Base-by-base conservation (phyloP, 2,888 invertebrate species). In the Girardia tigrina region DNA sequence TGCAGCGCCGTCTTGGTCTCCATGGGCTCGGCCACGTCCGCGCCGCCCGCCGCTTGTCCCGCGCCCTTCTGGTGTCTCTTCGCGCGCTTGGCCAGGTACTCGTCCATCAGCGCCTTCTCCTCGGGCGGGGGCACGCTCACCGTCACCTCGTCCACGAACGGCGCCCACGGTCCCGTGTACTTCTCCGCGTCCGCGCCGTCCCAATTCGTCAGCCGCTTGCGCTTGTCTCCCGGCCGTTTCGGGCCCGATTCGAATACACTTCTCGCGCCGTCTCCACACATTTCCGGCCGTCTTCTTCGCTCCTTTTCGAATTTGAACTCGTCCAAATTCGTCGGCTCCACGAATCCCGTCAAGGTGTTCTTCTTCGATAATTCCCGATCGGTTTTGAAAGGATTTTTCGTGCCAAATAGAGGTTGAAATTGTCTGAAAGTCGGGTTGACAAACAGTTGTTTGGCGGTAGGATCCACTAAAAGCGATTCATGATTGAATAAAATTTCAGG, bases 271-370 rank as follows among this genome's bases (percentile, higher is more conserved):
- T 86, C 86, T 29, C 82, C 80, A 26, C 79, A 79, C 4, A 79
- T 78, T 42, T 76, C 79, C 2, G 75, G 81, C 69, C 80, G 78
- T 23, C 94, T 95, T 80, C 93, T 86, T 76, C 95, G 87, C 82
- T 97, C 94, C 83, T 91, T 92, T 84, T 97, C 97, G 87, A 97
- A 97, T 81, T 94, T 92, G 84, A 98, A 98, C 80, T 91, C 91
- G 85, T 91, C 95, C 73, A 98, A 89, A 83, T 95, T 92, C 0
- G 95, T 94, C 78, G 90, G 89, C 82, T 98, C 98, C 0, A 94
- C 91, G 85, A 88, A 94, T 0, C 98, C 98, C 0, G 95, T 90
- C 14, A 97, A 86, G 80, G 90, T 94, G 82, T 98, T 98, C 82
- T 92, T 90, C 4, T 88, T 87, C 0, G 94, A 97, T 72, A 90